Evolutionary conservation across 2,113 vertebrate genomes (phyloP).

Genomic region (rabbit (Oryctolagus cuniculus)): mOryCun1.1 NC_091440.1:75945501-75946000

Average conservation of each 20-base stretch:
- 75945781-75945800: not conserved
- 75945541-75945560: not conserved
- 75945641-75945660: not conserved
- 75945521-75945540: not conserved
- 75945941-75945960: conserved; percentile 11
- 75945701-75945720: not conserved
- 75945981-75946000: not conserved
- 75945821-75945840: not conserved
- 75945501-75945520: not conserved
- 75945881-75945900: not conserved
- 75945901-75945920: not conserved
- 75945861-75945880: not conserved
- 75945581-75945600: not conserved
- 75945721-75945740: not conserved
- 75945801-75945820: not conserved
- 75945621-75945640: not conserved
- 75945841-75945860: not conserved
- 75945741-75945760: not conserved
- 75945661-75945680: not conserved
- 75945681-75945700: not conserved
- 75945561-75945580: not conserved
- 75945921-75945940: not conserved
- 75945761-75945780: not conserved
- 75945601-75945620: not conserved
- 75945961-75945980: not conserved